Evolutionary conservation across 1,140 invertebrate genomes (phyloP), one percentile per base, ranked within the genome.

Genomic region (Hermetia illucens): DNA sequence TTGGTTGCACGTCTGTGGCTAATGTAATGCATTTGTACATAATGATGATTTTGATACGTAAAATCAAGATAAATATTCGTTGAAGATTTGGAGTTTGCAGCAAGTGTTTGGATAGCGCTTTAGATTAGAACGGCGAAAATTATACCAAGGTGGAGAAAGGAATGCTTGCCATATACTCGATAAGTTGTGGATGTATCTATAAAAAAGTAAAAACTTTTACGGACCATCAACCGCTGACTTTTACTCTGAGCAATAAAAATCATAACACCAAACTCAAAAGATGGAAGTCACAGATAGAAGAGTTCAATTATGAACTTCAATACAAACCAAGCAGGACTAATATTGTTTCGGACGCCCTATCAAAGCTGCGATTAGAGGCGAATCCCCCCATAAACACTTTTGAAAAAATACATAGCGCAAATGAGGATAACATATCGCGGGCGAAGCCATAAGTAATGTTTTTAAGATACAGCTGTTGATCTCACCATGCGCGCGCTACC

Each of bases 291-390:
- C 21, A 31, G 36, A 37, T 40, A 4, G 21, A 25, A 4, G 42
- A 54, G 19, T 65, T 54, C 44, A 39, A 58, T 31, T 55, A 53
- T 38, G 33, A 52, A 38, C 49, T 65, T 12, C 3, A 19, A 21
- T 45, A 48, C 12, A 46, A 44, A 20, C 40, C 41, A 6, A 47
- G 47, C 5, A 43, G 21, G 39, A 10, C 17, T 12, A 51, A 49
- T n/a, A n/a, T n/a, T n/a, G n/a, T n/a, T n/a, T n/a, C n/a, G n/a
- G n/a, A n/a, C n/a, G n/a, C n/a, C n/a, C 16, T 37, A 4, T 22
- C n/a, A 15, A 22, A 24, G 34, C 5, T 18, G 21, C 20, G 5
- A 35, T 9, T 32, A 5, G 6, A 15, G 17, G 13, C 17, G 6
- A 32, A 15, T 8, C 5, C 17, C 5, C 13, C 17, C 5, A 32